phyloP scores from a whole-genome alignment of 1,140 invertebrate species.

The Drosophila subobscura region DNA sequence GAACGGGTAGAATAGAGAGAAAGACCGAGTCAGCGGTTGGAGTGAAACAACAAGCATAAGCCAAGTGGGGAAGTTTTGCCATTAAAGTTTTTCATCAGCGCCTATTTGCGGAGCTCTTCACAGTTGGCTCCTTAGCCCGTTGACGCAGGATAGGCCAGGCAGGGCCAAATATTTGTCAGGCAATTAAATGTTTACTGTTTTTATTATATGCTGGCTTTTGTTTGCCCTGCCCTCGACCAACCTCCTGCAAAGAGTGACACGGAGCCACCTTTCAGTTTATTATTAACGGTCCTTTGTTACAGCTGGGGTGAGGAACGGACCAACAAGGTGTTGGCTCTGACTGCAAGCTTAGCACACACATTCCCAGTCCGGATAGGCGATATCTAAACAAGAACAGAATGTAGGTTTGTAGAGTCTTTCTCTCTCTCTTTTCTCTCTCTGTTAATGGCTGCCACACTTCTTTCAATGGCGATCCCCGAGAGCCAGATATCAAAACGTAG shows the following conservation, averaged over 20 bases:
- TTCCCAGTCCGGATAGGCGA: too few relatives aligned
- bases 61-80: slow-evolving; percentile 46
- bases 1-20: not conserved
- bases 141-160: slow-evolving; percentile 2
- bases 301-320: too few relatives aligned
- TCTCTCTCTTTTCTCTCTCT: too few relatives aligned
- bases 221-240: slow-evolving; percentile 16
- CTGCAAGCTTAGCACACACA: too few relatives aligned
- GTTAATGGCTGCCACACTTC: too few relatives aligned
- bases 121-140: slow-evolving; percentile 51
- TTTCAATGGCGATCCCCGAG: too few relatives aligned
- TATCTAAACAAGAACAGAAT: too few relatives aligned
- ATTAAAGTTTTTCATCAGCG: slow-evolving; percentile 59
- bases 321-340: too few relatives aligned
- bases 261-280: too few relatives aligned
- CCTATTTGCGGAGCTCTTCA: slow-evolving; percentile 62
- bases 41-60: slow-evolving; percentile 11
- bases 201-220: slow-evolving; percentile 48
- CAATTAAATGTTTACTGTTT: slow-evolving; percentile 75
- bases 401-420: too few relatives aligned
- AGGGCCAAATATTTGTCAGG: slow-evolving; percentile 66
- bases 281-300: too few relatives aligned
- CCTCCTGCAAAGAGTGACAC: slow-evolving; percentile 3
- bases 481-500: too few relatives aligned
- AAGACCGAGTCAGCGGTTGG: not conserved